A percentile compares a stretch with the other conserved stretches of the same genome.
These are phyloP conservation scores for Myotis vivesi DNA, from an alignment of 2,797 vertebrate species.

Conservation along the genomic window DNA sequence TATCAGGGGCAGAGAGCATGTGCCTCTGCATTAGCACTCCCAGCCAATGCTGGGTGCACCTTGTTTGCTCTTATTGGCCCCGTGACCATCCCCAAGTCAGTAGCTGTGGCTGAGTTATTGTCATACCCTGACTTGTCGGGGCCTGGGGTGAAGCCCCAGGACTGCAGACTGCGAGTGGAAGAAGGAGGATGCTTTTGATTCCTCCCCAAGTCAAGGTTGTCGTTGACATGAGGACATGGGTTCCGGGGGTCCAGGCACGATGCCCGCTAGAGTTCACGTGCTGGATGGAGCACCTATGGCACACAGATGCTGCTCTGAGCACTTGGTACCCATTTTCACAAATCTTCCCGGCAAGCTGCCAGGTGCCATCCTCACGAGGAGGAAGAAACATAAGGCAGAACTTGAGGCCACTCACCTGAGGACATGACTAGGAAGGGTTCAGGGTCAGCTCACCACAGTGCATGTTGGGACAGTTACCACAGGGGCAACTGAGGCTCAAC, in stretches of 20 bases:
- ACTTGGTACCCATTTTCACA: background rate
- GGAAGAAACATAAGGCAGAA: background rate
- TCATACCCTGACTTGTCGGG: background rate
- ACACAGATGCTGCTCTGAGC: background rate
- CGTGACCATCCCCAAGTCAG: background rate
- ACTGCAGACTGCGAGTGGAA: background rate
- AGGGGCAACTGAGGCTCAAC: background rate
- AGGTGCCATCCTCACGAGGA: background rate
- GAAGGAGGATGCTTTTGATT: background rate
- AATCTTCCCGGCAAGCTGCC: background rate
- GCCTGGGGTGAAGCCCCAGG: background rate
- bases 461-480: background rate
- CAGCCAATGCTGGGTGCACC: background rate
- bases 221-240: background rate
- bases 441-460: background rate
- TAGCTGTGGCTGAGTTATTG: background rate
- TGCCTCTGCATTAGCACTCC: background rate
- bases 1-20: background rate
- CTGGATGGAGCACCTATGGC: background rate
- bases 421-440: background rate
- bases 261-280: rapidly evolving
- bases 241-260: background rate
- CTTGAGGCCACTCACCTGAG: rapidly evolving
- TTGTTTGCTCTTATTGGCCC: background rate
- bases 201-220: background rate